A percentile compares a stretch with the other conserved stretches of the same genome.
phyloP scores from a whole-genome alignment of 2,888 invertebrate genomes.

The Hartigia nigra region DNA sequence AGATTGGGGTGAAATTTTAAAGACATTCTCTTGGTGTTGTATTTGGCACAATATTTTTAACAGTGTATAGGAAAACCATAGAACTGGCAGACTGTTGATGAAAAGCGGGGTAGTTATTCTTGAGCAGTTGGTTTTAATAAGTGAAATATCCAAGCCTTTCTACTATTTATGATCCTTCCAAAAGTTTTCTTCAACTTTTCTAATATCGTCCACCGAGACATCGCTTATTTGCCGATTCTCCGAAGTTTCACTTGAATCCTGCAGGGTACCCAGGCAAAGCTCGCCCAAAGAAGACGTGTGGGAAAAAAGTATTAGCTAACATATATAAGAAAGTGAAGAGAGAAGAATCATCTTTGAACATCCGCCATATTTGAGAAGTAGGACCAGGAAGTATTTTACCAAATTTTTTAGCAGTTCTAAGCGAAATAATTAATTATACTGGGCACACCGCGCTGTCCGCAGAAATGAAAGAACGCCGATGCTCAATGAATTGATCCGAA shows the following conservation, averaged over 20 bases:
- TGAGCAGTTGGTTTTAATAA: not conserved
- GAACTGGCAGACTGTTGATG: not conserved
- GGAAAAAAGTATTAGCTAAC: not conserved
- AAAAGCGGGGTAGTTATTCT: not conserved
- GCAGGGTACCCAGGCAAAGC: not conserved
- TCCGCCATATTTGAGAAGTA: not conserved
- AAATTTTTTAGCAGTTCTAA: not conserved
- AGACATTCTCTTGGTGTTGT: too few species aligned
- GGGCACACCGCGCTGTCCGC: not conserved
- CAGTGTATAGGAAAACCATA: not conserved
- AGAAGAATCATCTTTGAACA: not conserved
- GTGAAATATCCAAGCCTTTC: conserved; percentile 6
- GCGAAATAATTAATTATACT: not conserved
- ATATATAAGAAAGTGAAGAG: not conserved
- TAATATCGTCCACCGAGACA: conserved; percentile 29
- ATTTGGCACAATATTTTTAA: too few species aligned
- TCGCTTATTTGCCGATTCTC: conserved; percentile 30
- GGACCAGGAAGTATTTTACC: not conserved
- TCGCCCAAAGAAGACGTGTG: not conserved
- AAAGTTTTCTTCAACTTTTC: conserved; percentile 31
- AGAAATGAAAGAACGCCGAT: not conserved
- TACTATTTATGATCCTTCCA: conserved; percentile 27
- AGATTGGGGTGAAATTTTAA: too few species aligned
- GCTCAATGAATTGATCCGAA: not conserved
- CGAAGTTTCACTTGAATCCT: not conserved